These are phyloP conservation scores for Gnathonemus echidnorhynchus DNA, from an alignment of 2,113 vertebrate genomes.

Conservation along the genomic window DNA sequence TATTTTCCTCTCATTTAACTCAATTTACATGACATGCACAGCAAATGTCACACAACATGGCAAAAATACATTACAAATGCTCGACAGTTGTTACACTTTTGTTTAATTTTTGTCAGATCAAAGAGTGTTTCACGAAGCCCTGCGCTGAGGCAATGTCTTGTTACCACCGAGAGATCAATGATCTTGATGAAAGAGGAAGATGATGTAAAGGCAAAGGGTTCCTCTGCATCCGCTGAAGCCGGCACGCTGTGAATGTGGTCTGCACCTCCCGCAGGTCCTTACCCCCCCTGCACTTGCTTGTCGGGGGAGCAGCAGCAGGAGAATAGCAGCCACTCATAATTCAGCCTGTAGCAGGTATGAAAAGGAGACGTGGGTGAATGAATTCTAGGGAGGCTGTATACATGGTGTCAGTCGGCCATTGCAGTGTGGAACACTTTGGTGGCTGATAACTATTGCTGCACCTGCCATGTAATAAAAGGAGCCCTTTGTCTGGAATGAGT, in stretches of 20 bases:
- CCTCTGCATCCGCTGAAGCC: constrained; percentile 52
- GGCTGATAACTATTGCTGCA: not conserved
- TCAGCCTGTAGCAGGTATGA: not conserved
- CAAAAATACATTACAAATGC: constrained; percentile 27
- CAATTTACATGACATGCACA: constrained; percentile 4
- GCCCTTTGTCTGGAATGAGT: not conserved
- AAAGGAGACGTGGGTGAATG: not conserved
- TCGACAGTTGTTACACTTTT: constrained; percentile 22
- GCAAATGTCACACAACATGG: constrained; percentile 45
- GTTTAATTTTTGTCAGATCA: constrained; percentile 48
- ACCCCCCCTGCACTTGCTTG: not conserved
- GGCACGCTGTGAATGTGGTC: constrained; percentile 52
- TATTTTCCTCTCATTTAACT: not conserved
- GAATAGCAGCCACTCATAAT: not conserved
- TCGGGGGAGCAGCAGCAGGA: not conserved
- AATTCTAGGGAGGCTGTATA: too few relatives aligned
- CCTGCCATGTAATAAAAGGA: not conserved
- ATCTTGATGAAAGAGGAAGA: constrained; percentile 70
- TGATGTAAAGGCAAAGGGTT: constrained; percentile 57
- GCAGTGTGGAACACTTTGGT: not conserved
- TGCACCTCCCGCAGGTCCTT: constrained; percentile 24
- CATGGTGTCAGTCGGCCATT: not conserved
- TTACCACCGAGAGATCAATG: constrained; percentile 80
- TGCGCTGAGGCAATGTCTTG: constrained; percentile 72
- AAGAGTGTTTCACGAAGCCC: constrained; percentile 47